phyloP scores from a whole-genome alignment of 1,140 invertebrate species.

The Drosophila carrolli region DNA sequence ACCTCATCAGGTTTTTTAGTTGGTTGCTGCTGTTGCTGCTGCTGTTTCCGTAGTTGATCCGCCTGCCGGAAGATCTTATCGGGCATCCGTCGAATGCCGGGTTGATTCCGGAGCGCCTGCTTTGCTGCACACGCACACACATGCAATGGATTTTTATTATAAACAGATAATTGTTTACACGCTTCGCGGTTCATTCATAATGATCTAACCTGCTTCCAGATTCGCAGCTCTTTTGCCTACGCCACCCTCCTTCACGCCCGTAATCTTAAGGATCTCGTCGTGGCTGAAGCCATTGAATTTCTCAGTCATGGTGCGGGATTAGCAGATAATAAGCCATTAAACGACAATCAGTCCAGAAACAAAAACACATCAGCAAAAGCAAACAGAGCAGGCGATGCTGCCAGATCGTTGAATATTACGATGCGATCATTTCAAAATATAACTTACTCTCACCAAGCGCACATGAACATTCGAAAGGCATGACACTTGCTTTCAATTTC shows the following conservation, averaged over 20 bases:
- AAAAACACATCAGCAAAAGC: conserved; percentile 62
- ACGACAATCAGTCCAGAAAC: conserved; percentile 9
- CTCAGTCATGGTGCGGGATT: conserved; percentile 67
- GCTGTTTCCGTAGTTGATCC: conserved; percentile 69
- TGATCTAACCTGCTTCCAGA: conserved; percentile 60
- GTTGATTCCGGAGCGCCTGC: conserved; percentile 65
- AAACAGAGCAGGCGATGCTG: conserved; percentile 31
- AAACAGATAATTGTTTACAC: conserved; percentile 62
- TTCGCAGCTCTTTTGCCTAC: conserved; percentile 9
- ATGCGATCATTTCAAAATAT: conserved; percentile 16
- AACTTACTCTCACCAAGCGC: background rate
- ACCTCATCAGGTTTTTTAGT: conserved; percentile 32
- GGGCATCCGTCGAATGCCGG: conserved; percentile 79
- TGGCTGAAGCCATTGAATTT: conserved; percentile 85
- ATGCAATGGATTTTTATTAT: conserved; percentile 33
- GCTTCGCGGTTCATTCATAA: background rate
- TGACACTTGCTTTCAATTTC: no score
- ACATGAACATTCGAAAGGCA: no score
- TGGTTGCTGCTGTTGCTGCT: conserved; percentile 27
- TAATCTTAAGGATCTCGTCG: conserved; percentile 84
- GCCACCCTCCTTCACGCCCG: conserved; percentile 43
- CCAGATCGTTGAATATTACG: conserved; percentile 20
- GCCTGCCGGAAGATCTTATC: conserved; percentile 69
- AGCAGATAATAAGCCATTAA: conserved; percentile 64
- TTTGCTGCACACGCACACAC: conserved; percentile 54